phyloP scores from a whole-genome alignment of 2,888 invertebrate genomes.

The Odontothrips loti region DNA sequence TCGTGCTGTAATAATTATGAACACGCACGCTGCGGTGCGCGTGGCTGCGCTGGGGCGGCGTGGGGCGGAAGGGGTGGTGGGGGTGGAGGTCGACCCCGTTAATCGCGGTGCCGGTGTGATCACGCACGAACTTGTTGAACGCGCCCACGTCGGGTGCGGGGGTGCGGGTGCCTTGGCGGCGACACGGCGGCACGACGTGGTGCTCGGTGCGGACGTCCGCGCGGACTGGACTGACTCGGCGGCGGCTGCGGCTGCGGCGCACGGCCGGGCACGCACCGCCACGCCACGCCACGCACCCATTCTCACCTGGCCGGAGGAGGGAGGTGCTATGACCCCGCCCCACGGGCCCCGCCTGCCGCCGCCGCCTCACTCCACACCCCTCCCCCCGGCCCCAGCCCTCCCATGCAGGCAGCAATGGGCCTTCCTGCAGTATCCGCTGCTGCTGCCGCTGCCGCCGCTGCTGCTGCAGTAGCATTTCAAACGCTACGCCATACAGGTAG shows the following conservation, averaged over 20 bases:
- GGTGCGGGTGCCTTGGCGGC: neutral
- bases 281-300: neutral
- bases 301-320: neutral
- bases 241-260: neutral
- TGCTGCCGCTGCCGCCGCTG: too few species aligned
- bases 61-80: neutral
- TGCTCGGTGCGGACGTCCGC: neutral
- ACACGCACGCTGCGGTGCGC: neutral
- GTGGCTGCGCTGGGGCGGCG: neutral
- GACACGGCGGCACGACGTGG: neutral
- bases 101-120: neutral
- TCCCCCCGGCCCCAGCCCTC: neutral
- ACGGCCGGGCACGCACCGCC: neutral
- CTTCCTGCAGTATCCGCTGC: too few species aligned
- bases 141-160: neutral
- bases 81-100: neutral
- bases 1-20: slow-evolving; percentile 10
- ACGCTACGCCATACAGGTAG: too few species aligned
- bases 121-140: slow-evolving; percentile 16
- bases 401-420: neutral
- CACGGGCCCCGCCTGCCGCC: neutral
- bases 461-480: too few species aligned
- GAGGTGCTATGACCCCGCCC: neutral
- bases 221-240: slow-evolving; percentile 1
- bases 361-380: neutral